Conservation (phyloP, 2,888 invertebrate genomes). For the Choreutis nemorana region DNA sequence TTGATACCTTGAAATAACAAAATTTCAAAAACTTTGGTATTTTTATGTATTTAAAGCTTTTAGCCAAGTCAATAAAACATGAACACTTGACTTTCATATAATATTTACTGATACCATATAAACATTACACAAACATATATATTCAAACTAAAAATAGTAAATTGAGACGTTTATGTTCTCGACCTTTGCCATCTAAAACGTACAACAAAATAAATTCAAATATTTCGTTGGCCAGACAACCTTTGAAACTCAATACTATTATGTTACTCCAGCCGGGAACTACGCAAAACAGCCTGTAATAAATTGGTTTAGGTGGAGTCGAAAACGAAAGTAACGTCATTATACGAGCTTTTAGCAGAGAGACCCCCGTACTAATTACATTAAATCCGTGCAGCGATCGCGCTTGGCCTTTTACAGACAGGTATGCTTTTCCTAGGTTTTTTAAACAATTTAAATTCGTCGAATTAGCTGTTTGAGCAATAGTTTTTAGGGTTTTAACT, state of each 20-base stretch:
- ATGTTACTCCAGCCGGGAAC: conserved; percentile 25
- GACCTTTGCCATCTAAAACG: not conserved
- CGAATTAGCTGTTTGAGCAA: too few species aligned
- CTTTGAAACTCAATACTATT: conserved; percentile 25
- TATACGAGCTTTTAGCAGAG: conserved; percentile 40
- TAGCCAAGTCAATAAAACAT: not conserved
- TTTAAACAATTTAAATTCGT: too few species aligned
- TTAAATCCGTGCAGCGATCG: conserved; percentile 32
- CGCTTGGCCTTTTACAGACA: conserved; percentile 9
- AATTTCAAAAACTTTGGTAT: too few species aligned
- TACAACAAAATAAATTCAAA: not conserved
- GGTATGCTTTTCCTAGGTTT: conserved; percentile 6
- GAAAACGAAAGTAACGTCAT: conserved; percentile 40
- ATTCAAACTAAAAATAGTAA: not conserved
- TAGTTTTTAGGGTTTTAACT: too few species aligned
- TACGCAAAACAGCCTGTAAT: conserved; percentile 27
- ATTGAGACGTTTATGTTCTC: not conserved
- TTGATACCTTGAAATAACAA: too few species aligned
- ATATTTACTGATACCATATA: not conserved
- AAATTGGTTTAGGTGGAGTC: conserved; percentile 31
- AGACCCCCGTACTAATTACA: conserved; percentile 26
- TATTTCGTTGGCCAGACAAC: conserved; percentile 3
- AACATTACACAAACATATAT: not conserved
- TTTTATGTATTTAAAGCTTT: too few species aligned
- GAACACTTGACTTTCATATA: not conserved